Conservation (phyloP, 2,797 vertebrate species). For the Dipus sagitta region DNA sequence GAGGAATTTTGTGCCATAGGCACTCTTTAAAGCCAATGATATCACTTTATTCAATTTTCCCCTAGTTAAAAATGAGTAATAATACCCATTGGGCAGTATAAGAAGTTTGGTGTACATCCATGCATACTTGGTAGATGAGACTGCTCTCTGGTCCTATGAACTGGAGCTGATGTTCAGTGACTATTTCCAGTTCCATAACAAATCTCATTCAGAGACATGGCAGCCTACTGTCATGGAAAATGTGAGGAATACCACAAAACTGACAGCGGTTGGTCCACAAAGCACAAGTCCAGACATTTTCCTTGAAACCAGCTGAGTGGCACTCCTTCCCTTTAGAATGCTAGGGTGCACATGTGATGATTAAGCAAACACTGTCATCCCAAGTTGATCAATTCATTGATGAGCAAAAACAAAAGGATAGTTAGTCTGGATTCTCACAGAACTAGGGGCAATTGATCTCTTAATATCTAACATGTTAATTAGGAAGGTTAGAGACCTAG, state of each 20-base stretch:
- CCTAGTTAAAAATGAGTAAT: neutral
- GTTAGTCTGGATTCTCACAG: neutral
- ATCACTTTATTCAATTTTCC: neutral
- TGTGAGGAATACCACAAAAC: neutral
- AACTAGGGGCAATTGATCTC: neutral
- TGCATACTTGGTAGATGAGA: neutral
- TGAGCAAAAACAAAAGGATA: neutral
- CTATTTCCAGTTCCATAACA: neutral
- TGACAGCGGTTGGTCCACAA: neutral
- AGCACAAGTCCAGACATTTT: neutral
- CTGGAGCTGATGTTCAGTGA: neutral
- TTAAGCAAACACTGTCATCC: conserved; percentile 5
- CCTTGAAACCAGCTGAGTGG: neutral
- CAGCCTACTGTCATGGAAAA: neutral
- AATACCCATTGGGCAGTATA: neutral
- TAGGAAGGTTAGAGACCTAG: neutral
- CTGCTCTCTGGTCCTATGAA: neutral
- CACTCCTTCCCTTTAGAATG: neutral
- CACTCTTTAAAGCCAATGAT: conserved; percentile 6
- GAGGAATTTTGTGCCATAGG: neutral
- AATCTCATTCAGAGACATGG: neutral
- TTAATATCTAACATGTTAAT: conserved; percentile 13
- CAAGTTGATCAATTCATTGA: conserved; percentile 41
- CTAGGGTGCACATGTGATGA: conserved; percentile 5
- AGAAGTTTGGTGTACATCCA: neutral